phyloP scores from a whole-genome alignment of 2,888 invertebrate species.

The Ctena decussata region DNA sequence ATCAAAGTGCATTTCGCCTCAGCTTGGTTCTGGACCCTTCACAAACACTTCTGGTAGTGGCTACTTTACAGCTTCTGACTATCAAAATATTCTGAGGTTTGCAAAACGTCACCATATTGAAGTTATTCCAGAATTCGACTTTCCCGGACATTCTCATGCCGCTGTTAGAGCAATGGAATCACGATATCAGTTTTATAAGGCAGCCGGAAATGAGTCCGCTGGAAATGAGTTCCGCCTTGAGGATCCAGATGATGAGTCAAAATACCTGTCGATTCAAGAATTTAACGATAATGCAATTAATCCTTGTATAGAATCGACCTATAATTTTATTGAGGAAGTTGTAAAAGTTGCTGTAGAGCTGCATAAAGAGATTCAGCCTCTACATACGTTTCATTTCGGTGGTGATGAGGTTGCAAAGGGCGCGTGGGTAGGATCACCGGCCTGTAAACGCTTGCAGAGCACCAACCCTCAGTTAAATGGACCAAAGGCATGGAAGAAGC shows the following conservation, averaged over 20 bases:
- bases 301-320: constrained; percentile 55
- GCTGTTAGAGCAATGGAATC: constrained; percentile 80
- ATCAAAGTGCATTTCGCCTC: constrained; percentile 55
- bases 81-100: constrained; percentile 76
- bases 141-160: constrained; percentile 81
- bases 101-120: constrained; percentile 77
- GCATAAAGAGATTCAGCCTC: constrained; percentile 26
- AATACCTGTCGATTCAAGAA: constrained; percentile 62
- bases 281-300: constrained; percentile 72
- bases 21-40: constrained; percentile 63
- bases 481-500: background rate
- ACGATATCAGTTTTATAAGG: constrained; percentile 36
- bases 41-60: constrained; percentile 57
- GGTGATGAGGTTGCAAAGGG: constrained; percentile 56
- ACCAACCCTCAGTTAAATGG: background rate
- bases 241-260: constrained; percentile 53
- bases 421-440: constrained; percentile 64
- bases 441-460: constrained; percentile 30
- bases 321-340: constrained; percentile 39
- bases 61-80: constrained; percentile 77
- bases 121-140: constrained; percentile 82
- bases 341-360: constrained; percentile 35
- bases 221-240: constrained; percentile 29
- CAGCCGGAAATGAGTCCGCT: constrained; percentile 6
- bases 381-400: constrained; percentile 41